phyloP scores from a whole-genome alignment of 2,888 invertebrate genomes.

The Thereva nobilitata region DNA sequence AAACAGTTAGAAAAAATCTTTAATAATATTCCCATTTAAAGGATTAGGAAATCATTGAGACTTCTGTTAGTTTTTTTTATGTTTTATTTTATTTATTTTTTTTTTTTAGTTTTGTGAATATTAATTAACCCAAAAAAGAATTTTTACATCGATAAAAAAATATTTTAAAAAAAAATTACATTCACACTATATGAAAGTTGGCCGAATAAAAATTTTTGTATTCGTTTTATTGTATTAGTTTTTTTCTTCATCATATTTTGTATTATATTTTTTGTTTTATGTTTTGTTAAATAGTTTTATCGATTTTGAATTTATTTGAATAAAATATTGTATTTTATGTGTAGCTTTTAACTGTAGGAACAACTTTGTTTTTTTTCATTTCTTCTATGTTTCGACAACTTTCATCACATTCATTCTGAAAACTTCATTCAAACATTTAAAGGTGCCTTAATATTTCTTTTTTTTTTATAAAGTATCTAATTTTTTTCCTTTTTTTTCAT shows the following conservation, averaged over 20 bases:
- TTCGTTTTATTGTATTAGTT: too few relatives aligned
- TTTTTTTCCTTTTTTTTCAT: slow-evolving; percentile 13
- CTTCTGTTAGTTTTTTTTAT: slow-evolving; percentile 22
- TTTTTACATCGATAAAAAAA: slow-evolving; percentile 24
- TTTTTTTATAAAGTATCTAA: too few relatives aligned
- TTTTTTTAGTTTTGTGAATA: too few relatives aligned
- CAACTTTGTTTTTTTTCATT: slow-evolving; percentile 6
- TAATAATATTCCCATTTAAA: slow-evolving; percentile 6
- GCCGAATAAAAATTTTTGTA: neutral
- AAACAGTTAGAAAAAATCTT: too few relatives aligned
- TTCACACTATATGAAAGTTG: slow-evolving; percentile 28
- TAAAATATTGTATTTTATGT: slow-evolving; percentile 12
- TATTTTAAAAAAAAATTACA: slow-evolving; percentile 19
- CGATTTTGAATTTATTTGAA: slow-evolving; percentile 18
- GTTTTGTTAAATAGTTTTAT: too few relatives aligned
- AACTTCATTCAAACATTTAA: slow-evolving; percentile 11
- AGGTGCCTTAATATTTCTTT: too few relatives aligned
- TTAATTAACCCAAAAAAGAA: neutral
- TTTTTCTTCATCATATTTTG: too few relatives aligned
- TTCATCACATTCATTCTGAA: slow-evolving; percentile 14
- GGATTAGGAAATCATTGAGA: slow-evolving; percentile 33
- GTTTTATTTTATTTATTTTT: too few relatives aligned
- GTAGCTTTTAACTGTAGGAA: slow-evolving; percentile 22
- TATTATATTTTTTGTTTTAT: too few relatives aligned
- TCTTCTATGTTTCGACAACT: slow-evolving; percentile 5